A percentile compares a stretch with the other conserved stretches of the same genome.
Conservation (phyloP, 2,797 vertebrate species). For the Peromyscus melanophrys region DNA sequence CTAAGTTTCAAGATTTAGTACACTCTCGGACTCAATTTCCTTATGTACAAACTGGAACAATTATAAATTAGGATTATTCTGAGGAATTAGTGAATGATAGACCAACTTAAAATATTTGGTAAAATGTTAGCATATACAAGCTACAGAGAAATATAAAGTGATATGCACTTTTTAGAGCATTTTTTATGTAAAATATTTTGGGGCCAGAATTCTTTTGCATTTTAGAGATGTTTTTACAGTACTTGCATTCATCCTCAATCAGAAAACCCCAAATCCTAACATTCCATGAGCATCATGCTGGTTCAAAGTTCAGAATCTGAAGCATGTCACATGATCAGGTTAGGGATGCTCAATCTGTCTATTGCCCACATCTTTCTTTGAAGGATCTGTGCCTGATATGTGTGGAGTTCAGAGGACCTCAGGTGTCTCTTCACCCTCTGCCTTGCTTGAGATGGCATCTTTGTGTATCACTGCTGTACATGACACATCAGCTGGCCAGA, state of each 20-base stretch:
- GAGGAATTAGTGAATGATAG: background rate
- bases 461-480: background rate
- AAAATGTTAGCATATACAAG: background rate
- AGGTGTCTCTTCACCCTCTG: background rate
- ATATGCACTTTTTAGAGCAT: rapidly evolving
- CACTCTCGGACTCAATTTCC: background rate
- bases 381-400: too few species aligned
- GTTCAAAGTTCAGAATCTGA: background rate
- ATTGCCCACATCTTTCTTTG: background rate
- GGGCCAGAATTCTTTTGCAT: background rate
- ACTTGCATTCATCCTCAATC: background rate
- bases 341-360: background rate
- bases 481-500: too few species aligned
- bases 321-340: background rate
- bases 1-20: background rate
- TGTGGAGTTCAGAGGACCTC: too few species aligned
- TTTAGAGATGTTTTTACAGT: background rate
- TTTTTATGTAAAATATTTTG: background rate
- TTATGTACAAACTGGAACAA: background rate
- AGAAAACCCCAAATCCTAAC: background rate
- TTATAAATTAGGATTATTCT: background rate
- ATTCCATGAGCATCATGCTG: too few species aligned
- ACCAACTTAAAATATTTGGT: background rate
- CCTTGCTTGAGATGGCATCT: background rate
- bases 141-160: background rate